These are phyloP conservation scores for Equus przewalskii DNA, from an alignment of 2,113 vertebrate genomes.

Conservation along the genomic window DNA sequence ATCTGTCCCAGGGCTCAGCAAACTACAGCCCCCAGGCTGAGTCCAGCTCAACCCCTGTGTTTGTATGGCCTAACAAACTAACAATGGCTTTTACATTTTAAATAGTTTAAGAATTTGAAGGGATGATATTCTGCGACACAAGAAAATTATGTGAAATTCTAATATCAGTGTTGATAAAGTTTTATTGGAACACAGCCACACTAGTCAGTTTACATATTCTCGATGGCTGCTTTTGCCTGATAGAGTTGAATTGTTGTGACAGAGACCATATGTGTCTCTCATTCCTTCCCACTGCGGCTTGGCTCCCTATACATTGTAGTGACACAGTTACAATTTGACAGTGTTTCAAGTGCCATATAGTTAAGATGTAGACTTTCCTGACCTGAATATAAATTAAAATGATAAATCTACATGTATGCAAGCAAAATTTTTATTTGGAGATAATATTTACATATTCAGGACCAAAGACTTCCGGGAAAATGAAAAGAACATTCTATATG, in stretches of 20 bases:
- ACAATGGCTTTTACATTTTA: not conserved
- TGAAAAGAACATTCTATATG: not conserved
- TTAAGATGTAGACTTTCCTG: not conserved
- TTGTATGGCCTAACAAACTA: not conserved
- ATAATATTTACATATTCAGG: not conserved
- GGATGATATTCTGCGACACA: not conserved
- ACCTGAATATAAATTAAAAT: not conserved
- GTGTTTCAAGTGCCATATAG: not conserved
- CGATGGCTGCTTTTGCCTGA: not conserved
- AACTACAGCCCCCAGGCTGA: not conserved
- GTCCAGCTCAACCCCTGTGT: not conserved
- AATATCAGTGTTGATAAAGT: not conserved
- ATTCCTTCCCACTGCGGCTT: no score
- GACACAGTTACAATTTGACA: not conserved
- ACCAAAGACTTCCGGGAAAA: not conserved
- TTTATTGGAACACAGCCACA: not conserved
- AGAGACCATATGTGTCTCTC: not conserved
- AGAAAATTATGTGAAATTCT: not conserved
- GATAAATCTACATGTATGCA: not conserved
- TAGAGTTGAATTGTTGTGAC: not conserved
- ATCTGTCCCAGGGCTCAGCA: not conserved
- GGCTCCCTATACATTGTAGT: not conserved
- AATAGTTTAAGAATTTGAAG: not conserved
- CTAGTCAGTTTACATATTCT: accelerated
- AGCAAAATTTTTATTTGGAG: not conserved